phyloP scores from a whole-genome alignment of 2,888 invertebrate genomes.

The Leptopilina myrica region DNA sequence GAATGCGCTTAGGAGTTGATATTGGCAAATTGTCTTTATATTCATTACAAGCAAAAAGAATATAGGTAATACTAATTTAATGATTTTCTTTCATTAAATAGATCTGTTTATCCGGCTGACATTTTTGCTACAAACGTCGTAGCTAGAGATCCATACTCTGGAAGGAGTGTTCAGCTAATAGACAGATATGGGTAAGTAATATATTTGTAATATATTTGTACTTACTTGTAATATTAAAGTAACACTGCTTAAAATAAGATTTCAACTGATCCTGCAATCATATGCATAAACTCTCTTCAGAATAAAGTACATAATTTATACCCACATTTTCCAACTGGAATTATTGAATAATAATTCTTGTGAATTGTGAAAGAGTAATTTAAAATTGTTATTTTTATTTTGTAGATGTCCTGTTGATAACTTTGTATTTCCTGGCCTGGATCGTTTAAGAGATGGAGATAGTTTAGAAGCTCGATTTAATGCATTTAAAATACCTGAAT shows the following conservation, averaged over 20 bases:
- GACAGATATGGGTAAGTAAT: constrained; percentile 88
- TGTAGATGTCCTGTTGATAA: constrained; percentile 92
- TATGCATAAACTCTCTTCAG: no score
- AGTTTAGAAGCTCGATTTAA: constrained; percentile 94
- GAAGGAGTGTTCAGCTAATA: constrained; percentile 91
- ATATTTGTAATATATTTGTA: not conserved
- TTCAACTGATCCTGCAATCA: no score
- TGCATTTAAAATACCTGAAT: constrained; percentile 96
- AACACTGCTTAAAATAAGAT: no score
- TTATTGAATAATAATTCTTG: no score
- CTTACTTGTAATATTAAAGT: no score
- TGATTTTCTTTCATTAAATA: constrained; percentile 48
- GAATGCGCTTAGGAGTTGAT: no score
- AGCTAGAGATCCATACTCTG: constrained; percentile 94
- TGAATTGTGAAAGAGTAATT: no score
- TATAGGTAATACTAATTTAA: no score
- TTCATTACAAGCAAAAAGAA: no score
- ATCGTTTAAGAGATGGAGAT: constrained; percentile 90
- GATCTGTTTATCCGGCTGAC: constrained; percentile 89
- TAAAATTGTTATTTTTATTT: constrained; percentile 48
- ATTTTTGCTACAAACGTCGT: constrained; percentile 96
- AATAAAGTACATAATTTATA: no score
- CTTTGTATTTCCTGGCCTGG: constrained; percentile 93
- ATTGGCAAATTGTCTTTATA: no score
- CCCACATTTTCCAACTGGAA: no score